Evolutionary conservation across 2,888 invertebrate species (phyloP), one percentile per base, ranked within the genome.

Genomic region (Hofmannophila pseudospretella): DNA sequence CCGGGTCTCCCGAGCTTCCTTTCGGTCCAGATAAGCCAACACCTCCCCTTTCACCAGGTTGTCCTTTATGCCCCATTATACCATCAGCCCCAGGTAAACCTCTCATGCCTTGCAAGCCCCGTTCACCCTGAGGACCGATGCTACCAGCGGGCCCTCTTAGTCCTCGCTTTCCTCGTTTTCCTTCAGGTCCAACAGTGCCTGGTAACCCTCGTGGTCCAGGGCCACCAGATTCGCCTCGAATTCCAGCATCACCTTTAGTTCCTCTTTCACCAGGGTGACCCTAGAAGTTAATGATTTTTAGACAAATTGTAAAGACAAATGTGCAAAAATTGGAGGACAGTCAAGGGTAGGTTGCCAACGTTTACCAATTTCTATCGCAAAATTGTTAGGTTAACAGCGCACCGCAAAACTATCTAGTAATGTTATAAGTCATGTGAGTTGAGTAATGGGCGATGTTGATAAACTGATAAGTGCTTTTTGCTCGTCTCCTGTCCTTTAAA

Each of bases 161-260:
- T 1, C 95, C 94, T 44, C 94, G 82, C 64, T 94, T 94, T 0
- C 95, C 95, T 40, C 94, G 89, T 81, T 95, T 95, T 2, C 94
- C 95, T 63, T 95, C 93, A 1, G 92, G 89, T 0, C 95, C 96
- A 3, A 90, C 69, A 3, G 89, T 82, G 1, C 96, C 95, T 1
- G 94, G 93, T 7, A 93, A 58, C 12, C 95, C 95, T 47, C 94
- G 87, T 2, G 93, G 92, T 1, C 96, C 95, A 1, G 90, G 80
- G 1, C 86, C 71, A 3, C 96, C 96, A 4, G 77, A 51, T 72
- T 95, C 95, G 19, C 96, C 95, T 72, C 95, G 93, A 19, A 88
- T 79, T 4, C 95, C 96, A 1, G 72, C 54, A 56, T 95, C 95
- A 23, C 96, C 96, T 87, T 94, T 95, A 39, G 88, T 89, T 5